These are phyloP conservation scores for Vulpes lagopus DNA, from an alignment of 2,113 vertebrate species.

Conservation along the genomic window DNA sequence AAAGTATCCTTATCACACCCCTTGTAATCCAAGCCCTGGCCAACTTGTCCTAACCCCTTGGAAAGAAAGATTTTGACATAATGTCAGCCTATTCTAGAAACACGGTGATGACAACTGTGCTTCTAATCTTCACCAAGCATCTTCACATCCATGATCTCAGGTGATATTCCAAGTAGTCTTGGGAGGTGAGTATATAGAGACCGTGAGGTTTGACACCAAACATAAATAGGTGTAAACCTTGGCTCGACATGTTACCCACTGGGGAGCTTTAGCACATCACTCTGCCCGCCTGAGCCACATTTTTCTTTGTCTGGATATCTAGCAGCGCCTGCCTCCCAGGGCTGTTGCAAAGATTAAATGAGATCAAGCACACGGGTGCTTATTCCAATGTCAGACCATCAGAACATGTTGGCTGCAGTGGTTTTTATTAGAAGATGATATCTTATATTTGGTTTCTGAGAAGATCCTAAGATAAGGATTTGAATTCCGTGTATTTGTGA, in stretches of 20 bases:
- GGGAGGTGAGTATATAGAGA: neutral
- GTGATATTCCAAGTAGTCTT: neutral
- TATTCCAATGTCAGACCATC: neutral
- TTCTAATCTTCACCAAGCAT: neutral
- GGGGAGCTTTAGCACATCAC: too few relatives aligned
- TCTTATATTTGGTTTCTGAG: neutral
- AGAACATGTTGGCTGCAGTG: neutral
- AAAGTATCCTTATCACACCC: neutral
- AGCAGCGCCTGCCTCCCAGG: neutral
- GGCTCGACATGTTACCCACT: neutral
- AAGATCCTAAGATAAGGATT: neutral
- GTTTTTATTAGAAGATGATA: neutral
- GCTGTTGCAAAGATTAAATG: neutral
- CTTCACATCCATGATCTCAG: neutral
- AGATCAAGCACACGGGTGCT: neutral
- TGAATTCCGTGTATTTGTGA: neutral
- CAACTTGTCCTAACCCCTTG: neutral
- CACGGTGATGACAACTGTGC: neutral
- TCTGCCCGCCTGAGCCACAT: neutral
- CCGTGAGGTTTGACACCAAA: neutral
- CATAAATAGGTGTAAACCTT: neutral
- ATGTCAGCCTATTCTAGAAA: slow-evolving; percentile 10
- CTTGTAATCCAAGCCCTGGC: neutral
- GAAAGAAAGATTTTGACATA: neutral
- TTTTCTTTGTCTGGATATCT: neutral